Percentiles rank a stretch among this genome's conserved stretches.
Conservation (phyloP, 2,888 invertebrate species). For the Cephus nigrinus region DNA sequence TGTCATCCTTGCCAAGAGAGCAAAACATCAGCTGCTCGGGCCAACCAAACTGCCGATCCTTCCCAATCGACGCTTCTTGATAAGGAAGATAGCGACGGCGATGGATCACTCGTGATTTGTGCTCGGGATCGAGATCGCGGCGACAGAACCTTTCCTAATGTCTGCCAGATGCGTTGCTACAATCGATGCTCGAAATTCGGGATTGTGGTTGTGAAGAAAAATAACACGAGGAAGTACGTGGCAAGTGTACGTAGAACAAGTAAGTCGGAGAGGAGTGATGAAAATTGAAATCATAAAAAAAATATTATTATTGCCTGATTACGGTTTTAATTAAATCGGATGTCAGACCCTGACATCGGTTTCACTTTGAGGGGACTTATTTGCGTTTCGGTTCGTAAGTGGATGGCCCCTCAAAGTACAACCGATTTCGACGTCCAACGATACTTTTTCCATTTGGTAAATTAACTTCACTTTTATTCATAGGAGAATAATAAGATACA, state of each 20-base stretch:
- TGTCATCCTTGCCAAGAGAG: constrained; percentile 45
- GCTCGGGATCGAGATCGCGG: constrained; percentile 52
- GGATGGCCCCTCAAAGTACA: no score
- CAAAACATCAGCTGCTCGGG: constrained; percentile 38
- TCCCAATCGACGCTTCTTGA: constrained; percentile 15
- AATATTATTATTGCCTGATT: neutral
- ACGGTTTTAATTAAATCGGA: no score
- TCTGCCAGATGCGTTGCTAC: constrained; percentile 59
- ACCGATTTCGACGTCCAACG: no score
- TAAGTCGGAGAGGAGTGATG: constrained; percentile 34
- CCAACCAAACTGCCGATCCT: constrained; percentile 24
- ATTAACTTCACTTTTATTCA: neutral
- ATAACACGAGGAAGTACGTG: constrained; percentile 29
- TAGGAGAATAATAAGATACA: neutral
- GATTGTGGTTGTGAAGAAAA: constrained; percentile 25
- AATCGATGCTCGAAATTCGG: constrained; percentile 53
- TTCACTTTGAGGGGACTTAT: no score
- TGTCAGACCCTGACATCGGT: no score
- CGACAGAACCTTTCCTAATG: constrained; percentile 53
- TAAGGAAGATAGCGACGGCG: constrained; percentile 46
- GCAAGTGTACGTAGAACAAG: constrained; percentile 44
- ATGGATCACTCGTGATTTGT: constrained; percentile 53
- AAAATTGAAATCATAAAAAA: neutral
- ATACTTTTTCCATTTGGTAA: no score
- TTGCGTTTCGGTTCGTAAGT: no score